These are phyloP conservation scores for Parambassis ranga DNA, from an alignment of 2,797 vertebrate genomes.

Conservation along the genomic window DNA sequence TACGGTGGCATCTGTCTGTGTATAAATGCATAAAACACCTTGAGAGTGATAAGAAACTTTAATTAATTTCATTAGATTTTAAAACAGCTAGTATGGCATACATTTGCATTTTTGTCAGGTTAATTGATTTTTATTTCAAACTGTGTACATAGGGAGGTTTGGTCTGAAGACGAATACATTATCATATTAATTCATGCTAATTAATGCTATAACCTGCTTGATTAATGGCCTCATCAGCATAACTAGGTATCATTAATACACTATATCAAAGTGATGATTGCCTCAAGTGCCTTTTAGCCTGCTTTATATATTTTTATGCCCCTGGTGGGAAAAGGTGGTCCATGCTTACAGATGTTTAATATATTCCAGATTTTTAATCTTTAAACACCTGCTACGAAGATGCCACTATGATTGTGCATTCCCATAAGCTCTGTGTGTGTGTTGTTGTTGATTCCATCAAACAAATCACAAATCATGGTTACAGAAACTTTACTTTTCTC, in stretches of 20 bases:
- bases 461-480: neutral
- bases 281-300: slow-evolving; percentile 16
- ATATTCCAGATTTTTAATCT: neutral
- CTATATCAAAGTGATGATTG: slow-evolving; percentile 20
- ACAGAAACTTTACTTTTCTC: neutral
- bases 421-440: neutral
- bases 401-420: neutral
- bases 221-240: slow-evolving; percentile 40
- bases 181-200: slow-evolving; percentile 31
- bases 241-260: slow-evolving; percentile 19
- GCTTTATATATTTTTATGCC: neutral
- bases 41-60: neutral
- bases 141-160: slow-evolving; percentile 3
- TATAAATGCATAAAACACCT: neutral
- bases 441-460: neutral
- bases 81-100: neutral
- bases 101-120: slow-evolving; percentile 17
- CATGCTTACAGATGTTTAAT: neutral
- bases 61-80: neutral
- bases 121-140: slow-evolving; percentile 27
- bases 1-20: slow-evolving; percentile 3
- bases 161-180: slow-evolving; percentile 22
- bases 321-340: neutral
- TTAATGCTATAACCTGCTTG: slow-evolving; percentile 34
- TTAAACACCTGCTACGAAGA: neutral